Percentiles rank a stretch among this genome's conserved stretches.
phyloP scores from a whole-genome alignment of 2,797 vertebrate species.

The Chelidonichthys spinosus region DNA sequence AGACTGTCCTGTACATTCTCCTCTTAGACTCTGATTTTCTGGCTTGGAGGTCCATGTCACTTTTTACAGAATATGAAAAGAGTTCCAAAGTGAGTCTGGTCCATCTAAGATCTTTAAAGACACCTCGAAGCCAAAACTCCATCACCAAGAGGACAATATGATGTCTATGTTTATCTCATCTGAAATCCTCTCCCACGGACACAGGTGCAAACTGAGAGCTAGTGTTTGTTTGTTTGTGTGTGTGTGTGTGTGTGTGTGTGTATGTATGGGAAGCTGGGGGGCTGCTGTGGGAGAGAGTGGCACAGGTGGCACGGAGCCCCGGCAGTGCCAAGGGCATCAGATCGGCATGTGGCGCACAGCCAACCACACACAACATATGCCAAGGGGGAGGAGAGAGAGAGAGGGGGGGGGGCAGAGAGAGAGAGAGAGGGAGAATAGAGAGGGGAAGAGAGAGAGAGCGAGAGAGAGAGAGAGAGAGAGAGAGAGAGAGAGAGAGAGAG shows the following conservation, averaged over 20 bases:
- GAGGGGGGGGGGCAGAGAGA: constrained; percentile 27
- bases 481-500: constrained; percentile 18
- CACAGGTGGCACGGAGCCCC: constrained; percentile 85
- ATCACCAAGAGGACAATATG: constrained; percentile 56
- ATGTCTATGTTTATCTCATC: constrained; percentile 54
- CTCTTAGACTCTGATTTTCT: background rate
- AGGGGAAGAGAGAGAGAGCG: constrained; percentile 28
- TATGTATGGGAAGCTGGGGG: constrained; percentile 40
- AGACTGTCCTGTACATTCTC: background rate
- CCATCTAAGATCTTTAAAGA: constrained; percentile 36
- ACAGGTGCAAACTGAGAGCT: constrained; percentile 72
- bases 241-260: constrained; percentile 24
- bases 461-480: constrained; percentile 23
- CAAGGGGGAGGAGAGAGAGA: constrained; percentile 58
- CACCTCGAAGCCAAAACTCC: constrained; percentile 37
- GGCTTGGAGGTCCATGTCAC: background rate
- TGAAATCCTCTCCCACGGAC: constrained; percentile 51
- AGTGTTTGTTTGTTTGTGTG: constrained; percentile 40
- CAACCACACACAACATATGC: constrained; percentile 85
- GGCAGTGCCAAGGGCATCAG: constrained; percentile 77
- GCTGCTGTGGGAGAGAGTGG: constrained; percentile 76
- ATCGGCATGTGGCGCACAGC: constrained; percentile 85
- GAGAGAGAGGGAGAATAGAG: constrained; percentile 14
- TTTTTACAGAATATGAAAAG: constrained; percentile 4
- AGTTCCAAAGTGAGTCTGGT: constrained; percentile 5